Percentiles rank a stretch among this genome's conserved stretches.
These are phyloP conservation scores for Neomorphus geoffroyi DNA, from an alignment of 2,797 vertebrate species.

Conservation along the genomic window DNA sequence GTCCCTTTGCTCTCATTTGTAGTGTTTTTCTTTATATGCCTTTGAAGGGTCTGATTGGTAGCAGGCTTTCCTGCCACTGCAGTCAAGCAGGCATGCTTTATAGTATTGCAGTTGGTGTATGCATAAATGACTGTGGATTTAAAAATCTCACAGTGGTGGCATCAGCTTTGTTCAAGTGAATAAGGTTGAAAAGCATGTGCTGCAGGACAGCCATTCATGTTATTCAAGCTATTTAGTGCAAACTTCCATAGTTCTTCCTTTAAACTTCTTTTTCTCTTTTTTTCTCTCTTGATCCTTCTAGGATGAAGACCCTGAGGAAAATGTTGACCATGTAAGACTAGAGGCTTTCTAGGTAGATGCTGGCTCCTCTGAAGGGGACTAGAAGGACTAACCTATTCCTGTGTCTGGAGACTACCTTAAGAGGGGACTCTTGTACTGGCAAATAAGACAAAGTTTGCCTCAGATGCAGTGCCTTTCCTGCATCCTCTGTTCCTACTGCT, in stretches of 20 bases:
- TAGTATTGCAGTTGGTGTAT: not conserved
- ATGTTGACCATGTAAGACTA: slow-evolving; percentile 47
- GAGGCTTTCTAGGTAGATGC: slow-evolving; percentile 22
- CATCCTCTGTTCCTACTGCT: not conserved
- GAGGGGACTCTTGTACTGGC: not conserved
- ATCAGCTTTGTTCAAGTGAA: not conserved
- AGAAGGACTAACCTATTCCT: not conserved
- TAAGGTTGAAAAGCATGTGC: not conserved
- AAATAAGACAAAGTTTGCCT: not conserved
- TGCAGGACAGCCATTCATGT: not conserved
- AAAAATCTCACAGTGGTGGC: not conserved
- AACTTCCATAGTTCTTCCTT: slow-evolving; percentile 24
- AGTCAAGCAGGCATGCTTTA: not conserved
- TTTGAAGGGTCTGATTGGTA: not conserved
- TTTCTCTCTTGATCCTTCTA: slow-evolving; percentile 34
- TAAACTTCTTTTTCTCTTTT: slow-evolving; percentile 58
- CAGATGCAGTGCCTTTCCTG: not conserved
- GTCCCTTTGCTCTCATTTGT: not conserved
- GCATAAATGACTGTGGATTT: not conserved
- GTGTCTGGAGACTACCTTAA: not conserved
- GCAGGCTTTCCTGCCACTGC: not conserved
- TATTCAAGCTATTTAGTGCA: not conserved
- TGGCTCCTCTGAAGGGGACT: slow-evolving; percentile 31
- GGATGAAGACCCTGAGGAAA: slow-evolving; percentile 55
- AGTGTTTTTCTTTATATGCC: not conserved